Evolutionary conservation across 2,888 invertebrate species (phyloP), one percentile per base, ranked within the genome.

Genomic region (Acheta domesticus): DNA sequence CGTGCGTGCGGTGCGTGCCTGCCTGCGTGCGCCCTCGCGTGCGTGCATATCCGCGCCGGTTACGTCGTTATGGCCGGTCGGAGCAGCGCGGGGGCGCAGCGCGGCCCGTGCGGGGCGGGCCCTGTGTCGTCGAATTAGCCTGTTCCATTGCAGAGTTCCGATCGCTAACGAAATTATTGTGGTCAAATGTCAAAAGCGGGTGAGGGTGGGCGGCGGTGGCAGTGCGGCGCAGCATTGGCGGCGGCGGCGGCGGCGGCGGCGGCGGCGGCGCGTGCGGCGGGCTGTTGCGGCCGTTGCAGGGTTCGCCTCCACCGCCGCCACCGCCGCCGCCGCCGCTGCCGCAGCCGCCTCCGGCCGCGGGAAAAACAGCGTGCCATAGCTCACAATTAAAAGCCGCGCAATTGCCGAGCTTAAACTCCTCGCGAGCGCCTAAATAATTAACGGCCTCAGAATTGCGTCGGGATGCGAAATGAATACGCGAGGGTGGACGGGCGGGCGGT

Each of bases 141-240:
- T 19, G 62, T 62, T 62, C 62, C 62, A 62, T 62, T 62, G 62
- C 62, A 62, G 62, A 62, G 62, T 62, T 62, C 62, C 62, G 62
- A 62, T 62, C 62, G n/a, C 62, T 79, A 79, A 79, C 78, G 75
- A 79, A 79, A 79, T 79, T 79, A 79, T 21, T 50, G 78, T 75
- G 78, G 78, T 79, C 78, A 79, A 79, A 79, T 79, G 78, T 79
- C 78, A 79, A 75, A 79, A 78, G 78, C 75, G 48, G n/a, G 48
- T 20, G 49, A 75, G 62, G 16, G n/a, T 62, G 62, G 62, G 62
- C 62, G 62, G 36, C 62, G n/a, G 62, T n/a, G 62, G 62, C 62
- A n/a, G 62, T n/a, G 14, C 36, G 36, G 36, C 36, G 36, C 36
- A 36, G 62, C 62, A 62, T 62, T 14, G 62, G 62, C 62, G 62